Base-by-base conservation (phyloP, 2,797 vertebrate species). In the Phylloscopus collybita region DNA sequence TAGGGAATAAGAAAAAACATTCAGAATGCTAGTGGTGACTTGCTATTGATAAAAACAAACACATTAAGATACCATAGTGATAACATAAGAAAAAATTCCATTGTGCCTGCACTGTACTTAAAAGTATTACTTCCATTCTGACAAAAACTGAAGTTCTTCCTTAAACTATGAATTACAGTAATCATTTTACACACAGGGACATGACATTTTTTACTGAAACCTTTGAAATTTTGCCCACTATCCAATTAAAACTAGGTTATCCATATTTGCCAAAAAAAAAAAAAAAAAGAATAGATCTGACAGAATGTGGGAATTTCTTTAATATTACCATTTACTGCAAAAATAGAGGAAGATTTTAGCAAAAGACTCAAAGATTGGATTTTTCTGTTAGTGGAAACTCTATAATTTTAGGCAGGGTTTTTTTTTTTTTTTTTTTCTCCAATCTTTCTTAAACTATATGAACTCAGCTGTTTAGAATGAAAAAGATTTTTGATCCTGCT, bases 391-490 rank as follows among this genome's bases (percentile, higher is more conserved):
- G 20, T 27, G 10, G 6, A 13, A 91, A 86, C 42, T 9, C 27
- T 8, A 32, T 42, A 4, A n/a, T 56, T 88, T 38, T 29, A 22
- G 4, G 3, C 0, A 1, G 9, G 42, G 13, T 32, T 29, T 49
- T 60, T 50, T 32, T 80, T 61, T 34, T 15, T 32, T 29, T 49
- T 60, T 50, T 32, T 80, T 61, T 34, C 59, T 47, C 19, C 5
- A 74, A 25, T 57, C 22, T 67, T 78, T 49, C 10, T 61, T 88
- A 75, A 80, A 50, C 8, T 80, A 49, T 12, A 53, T 40, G 44
- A 83, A 89, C 9, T 34, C 80, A 76, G 14, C 13, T 51, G 14
- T 74, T 92, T 51, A 47, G 72, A 86, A 86, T 32, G 25, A 40
- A 83, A 82, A 62, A 50, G 3, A 27, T 45, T 60, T 88, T 90